Evolutionary conservation across 35 echinoderm and acorn worm species (phyloP).

Genomic region (Lytechinus pictus): DNA sequence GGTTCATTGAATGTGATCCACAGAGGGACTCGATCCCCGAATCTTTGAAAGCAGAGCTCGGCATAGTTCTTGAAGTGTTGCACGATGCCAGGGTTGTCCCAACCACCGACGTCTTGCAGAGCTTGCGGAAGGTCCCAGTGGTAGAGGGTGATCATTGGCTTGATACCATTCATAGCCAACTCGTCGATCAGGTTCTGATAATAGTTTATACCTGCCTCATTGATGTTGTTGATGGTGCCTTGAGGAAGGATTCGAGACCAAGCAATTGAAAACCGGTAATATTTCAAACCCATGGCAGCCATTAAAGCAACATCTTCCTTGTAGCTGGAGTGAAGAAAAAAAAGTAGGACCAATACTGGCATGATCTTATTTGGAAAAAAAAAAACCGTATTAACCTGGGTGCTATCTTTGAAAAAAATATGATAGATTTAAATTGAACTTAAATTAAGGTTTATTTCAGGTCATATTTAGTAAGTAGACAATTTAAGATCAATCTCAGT

Average conservation of each 20-base stretch:
- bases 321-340: neutral
- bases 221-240: constrained; percentile 70
- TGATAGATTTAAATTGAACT: too few species aligned
- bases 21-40: constrained; percentile 74
- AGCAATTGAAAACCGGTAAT: constrained; percentile 89
- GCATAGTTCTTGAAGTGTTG: constrained; percentile 79
- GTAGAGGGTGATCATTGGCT: constrained; percentile 85
- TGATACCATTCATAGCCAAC: constrained; percentile 63
- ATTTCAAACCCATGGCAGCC: constrained; percentile 63
- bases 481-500: too few species aligned
- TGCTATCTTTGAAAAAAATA: too few species aligned
- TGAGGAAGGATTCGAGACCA: constrained; percentile 87
- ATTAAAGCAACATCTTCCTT: constrained; percentile 61
- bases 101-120: constrained; percentile 73
- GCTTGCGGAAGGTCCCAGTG: constrained; percentile 94
- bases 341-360: neutral
- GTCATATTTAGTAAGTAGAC: too few species aligned
- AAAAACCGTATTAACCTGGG: too few species aligned
- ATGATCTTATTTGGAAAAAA: too few species aligned
- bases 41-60: constrained; percentile 69
- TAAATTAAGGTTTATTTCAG: too few species aligned
- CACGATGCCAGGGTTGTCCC: constrained; percentile 63
- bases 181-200: constrained; percentile 85
- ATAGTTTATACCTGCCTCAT: constrained; percentile 69
- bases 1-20: constrained; percentile 98